Base-by-base conservation (phyloP, 2,797 vertebrate species). In the Cyprinella venusta region DNA sequence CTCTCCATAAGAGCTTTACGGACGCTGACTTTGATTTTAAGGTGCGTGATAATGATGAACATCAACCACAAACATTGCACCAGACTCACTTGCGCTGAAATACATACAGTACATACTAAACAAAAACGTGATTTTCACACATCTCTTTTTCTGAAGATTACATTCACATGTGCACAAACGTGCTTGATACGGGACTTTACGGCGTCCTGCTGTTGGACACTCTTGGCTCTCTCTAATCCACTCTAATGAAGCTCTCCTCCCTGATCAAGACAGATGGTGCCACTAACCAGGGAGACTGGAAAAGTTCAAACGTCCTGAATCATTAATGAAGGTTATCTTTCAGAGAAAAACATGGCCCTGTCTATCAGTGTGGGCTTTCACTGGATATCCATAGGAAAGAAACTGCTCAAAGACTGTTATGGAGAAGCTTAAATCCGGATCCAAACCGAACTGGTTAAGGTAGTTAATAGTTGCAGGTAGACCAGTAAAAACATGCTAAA, bases 11-110 rank as follows among this genome's bases (percentile, higher is more conserved):
- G 94, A 99, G 98, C 93, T 99, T 99, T 95, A 97, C 97, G 2
- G 97, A 99, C 85, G 94, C 95, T 1, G 98, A 99, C 92, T 99
- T 99, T 88, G 98, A 99, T 93, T 99, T 99, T 90, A 99, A 99
- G 96, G 98, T 99, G 91, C 80, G 91, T 90, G 90, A 86, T 68
- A 79, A 40, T 78, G 70, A 77, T 80, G 70, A 81, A 38, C 33
- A 45, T 42, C 24, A 72, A 69, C 63, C 38, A 56, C 52, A 76
- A 64, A 13, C 24, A 30, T 9, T 40, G 50, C 42, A 63, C 50
- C 7, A 59, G n/a, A 63, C 6, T 33, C 54, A 42, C 18, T n/a
- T 16, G 38, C 18, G 50, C 54, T 72, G 42, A 52, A 63, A 70
- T 40, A n/a, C 82, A 76, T 64, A 69, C 61, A 19, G 45, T 64